Evolutionary conservation across 2,797 vertebrate genomes (phyloP), one percentile per base, ranked within the genome.

Genomic region (Pipistrellus pipistrellus): DNA sequence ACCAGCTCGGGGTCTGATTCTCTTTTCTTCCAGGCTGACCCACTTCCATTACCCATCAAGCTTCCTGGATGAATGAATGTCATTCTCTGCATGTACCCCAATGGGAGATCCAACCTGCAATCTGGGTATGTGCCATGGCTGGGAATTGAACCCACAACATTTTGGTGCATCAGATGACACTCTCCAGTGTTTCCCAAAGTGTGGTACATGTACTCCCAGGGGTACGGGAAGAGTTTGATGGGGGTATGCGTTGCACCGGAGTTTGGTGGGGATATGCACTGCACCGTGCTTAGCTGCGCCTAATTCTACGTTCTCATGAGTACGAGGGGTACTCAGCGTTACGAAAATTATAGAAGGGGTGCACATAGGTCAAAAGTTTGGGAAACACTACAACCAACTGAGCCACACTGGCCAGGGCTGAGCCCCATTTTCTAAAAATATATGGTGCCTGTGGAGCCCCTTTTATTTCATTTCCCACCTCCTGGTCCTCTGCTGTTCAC

Each of bases 51-150:
- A 35, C 38, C 76, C 85, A 62, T 73, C 78, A 55, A 85, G 80
- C 59, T 72, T 81, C 72, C 77, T 48, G 21, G 64, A 6, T 64
- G 72, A 91, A 96, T 71, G 84, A 84, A 68, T 68, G 72, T 25
- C 30, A n/a, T n/a, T 64, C 15, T 64, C 62, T 64, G 30, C 30
- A 64, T n/a, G 62, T 14, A 64, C 15, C 14, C 14, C 62, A n/a
- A 64, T 0, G 1, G 59, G 59, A 27, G 13, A 14, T n/a, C 62
- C n/a, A 8, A 64, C 30, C 62, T n/a, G 30, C 62, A n/a, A 64
- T 64, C 62, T 64, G 62, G 62, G 62, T 64, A 8, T n/a, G 30
- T 64, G 62, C 62, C 30, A 3, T 32, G 62, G 64, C 62, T 17
- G 15, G 30, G 15, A 64, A 64, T n/a, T 64, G 30, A 64, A 64